Base-by-base conservation (phyloP, 2,797 vertebrate species). In the Sphenodon punctatus region DNA sequence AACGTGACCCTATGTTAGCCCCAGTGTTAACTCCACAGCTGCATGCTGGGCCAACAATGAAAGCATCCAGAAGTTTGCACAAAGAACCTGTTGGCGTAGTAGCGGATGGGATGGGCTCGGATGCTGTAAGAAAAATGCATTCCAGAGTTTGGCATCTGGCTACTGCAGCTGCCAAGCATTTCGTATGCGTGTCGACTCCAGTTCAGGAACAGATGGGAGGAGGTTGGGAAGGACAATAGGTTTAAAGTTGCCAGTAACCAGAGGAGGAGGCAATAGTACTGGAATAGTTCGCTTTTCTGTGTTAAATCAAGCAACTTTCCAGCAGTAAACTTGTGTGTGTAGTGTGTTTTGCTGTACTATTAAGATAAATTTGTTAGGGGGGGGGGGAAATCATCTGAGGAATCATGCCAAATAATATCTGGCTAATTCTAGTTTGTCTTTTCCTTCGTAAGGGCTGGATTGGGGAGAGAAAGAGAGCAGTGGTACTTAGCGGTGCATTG, bases 121-220 rank as follows among this genome's bases (percentile, higher is more conserved):
- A 60, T 53, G 45, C 82, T 70, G 14, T 1, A 51, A 69, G 61
- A 7, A 15, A 2, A 32, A 12, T 1, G 9, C 36, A n/a, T 49
- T 69, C 49, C 36, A 14, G 45, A 27, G 53, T 36, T 39, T 68
- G 88, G n/a, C 14, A 1, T 5, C 66, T 23, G 68, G 41, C 27
- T 59, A 25, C 23, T 58, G 32, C 55, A 66, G 53, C 67, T 88
- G 88, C 78, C 80, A 39, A 64, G 72, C 46, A 1, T 30, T 42
- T 68, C 48, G 0, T 0, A 25, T 41, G 41, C n/a, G 22, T 67
- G 15, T 16, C 63, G 49, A 1, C 75, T 72, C 6, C 41, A 20
- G 42, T 2, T 34, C n/a, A 74, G 34, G 36, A 74, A 66, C 65
- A 82, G 59, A 75, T 75, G 80, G 41, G 42, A 53, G 8, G 48